A percentile compares a stretch with the other conserved stretches of the same genome.
phyloP scores from a whole-genome alignment of 2,888 invertebrate genomes.

The Strigamia transsilvanica region DNA sequence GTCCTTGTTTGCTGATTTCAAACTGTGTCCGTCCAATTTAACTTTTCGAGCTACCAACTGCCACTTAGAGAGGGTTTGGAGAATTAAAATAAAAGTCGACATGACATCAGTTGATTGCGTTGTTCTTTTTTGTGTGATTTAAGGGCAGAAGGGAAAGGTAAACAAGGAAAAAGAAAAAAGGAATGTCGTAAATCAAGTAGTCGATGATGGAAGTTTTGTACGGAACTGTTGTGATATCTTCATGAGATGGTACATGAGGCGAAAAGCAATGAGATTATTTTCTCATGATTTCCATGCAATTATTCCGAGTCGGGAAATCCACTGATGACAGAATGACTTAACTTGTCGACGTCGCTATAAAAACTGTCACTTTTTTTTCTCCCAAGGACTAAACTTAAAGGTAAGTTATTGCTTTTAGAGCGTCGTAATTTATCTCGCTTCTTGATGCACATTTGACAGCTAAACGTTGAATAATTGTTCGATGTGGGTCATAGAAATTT shows the following conservation, averaged over 20 bases:
- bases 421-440: not conserved
- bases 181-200: not conserved
- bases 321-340: not conserved
- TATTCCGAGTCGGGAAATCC: not conserved
- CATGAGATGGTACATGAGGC: not conserved
- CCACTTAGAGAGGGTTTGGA: not conserved
- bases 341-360: not conserved
- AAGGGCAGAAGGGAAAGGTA: too few relatives aligned
- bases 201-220: not conserved
- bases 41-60: not conserved
- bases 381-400: not conserved
- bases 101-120: not conserved
- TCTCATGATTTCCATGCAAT: not conserved
- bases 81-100: not conserved
- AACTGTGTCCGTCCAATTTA: not conserved
- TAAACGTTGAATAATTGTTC: too few relatives aligned
- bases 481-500: too few relatives aligned
- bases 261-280: not conserved
- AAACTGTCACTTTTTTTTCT: not conserved
- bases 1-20: not conserved
- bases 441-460: not conserved
- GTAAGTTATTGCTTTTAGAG: constrained; percentile 1
- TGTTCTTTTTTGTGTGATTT: too few relatives aligned
- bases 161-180: not conserved
- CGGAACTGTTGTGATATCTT: not conserved